These are phyloP conservation scores for Ferrisia virgata DNA, from an alignment of 2,888 invertebrate genomes.

Conservation along the genomic window DNA sequence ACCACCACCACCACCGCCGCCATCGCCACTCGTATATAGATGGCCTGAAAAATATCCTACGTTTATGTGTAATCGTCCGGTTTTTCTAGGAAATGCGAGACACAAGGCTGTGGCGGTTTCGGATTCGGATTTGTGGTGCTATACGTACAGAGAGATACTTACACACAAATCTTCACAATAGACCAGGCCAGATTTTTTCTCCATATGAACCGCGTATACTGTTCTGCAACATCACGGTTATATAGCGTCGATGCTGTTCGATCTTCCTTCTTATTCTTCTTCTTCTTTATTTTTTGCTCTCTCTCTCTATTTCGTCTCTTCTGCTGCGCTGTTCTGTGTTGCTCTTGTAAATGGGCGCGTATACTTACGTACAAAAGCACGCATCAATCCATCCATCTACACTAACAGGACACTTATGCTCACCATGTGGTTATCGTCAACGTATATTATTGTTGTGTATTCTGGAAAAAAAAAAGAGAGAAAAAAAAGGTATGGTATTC, in stretches of 20 bases:
- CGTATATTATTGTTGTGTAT: background rate
- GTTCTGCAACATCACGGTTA: background rate
- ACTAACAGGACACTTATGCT: background rate
- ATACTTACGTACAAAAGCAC: background rate
- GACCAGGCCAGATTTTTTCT: background rate
- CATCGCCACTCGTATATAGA: too few species aligned
- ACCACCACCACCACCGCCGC: too few species aligned
- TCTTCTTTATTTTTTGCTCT: too few species aligned
- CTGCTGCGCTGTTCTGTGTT: too few species aligned
- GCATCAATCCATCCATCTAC: background rate
- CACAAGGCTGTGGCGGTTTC: background rate
- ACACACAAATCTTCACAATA: background rate
- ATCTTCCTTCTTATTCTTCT: background rate
- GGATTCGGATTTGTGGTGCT: background rate
- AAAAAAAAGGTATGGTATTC: too few species aligned
- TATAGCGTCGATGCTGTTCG: background rate
- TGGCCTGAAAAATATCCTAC: too few species aligned
- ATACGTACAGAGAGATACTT: background rate
- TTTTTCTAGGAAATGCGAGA: background rate
- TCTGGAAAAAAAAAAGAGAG: background rate
- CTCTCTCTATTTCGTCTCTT: too few species aligned
- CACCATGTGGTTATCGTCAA: slow-evolving; percentile 40
- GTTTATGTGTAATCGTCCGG: background rate
- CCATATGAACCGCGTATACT: background rate
- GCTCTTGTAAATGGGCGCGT: too few species aligned